Conservation (phyloP, 1,140 invertebrate species). For the Ceratina australensis region DNA sequence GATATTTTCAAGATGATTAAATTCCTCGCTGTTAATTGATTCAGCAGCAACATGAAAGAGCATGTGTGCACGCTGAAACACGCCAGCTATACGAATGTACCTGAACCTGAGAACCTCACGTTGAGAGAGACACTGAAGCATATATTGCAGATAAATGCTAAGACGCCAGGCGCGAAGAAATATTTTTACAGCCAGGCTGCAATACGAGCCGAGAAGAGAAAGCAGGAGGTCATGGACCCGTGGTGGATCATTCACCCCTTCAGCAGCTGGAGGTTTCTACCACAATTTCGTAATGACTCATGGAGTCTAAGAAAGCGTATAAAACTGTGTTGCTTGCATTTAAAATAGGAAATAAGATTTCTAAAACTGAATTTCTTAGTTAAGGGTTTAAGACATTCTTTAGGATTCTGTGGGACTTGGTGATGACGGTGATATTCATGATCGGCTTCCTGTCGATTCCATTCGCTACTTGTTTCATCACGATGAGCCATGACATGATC, state of each 20-base stretch:
- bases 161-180: conserved; percentile 64
- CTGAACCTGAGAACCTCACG: background rate
- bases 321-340: no score
- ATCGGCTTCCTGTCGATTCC: conserved; percentile 71
- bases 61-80: conserved; percentile 26
- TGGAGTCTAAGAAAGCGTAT: no score
- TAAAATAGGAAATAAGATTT: no score
- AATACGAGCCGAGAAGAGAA: conserved; percentile 63
- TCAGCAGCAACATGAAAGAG: conserved; percentile 3
- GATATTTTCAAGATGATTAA: no score
- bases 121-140: background rate
- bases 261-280: conserved; percentile 65
- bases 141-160: conserved; percentile 45
- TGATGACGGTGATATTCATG: conserved; percentile 68
- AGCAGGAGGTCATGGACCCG: conserved; percentile 54
- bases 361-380: no score
- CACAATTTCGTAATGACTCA: no score
- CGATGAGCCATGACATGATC: conserved; percentile 66
- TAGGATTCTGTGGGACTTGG: conserved; percentile 73
- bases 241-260: conserved; percentile 76
- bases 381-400: conserved; percentile 11
- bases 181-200: conserved; percentile 66
- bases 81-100: background rate
- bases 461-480: conserved; percentile 70
- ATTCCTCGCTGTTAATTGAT: no score